Evolutionary conservation across 2,888 invertebrate genomes (phyloP), one percentile per base, ranked within the genome.

Genomic region (Heteromurus nitidus): DNA sequence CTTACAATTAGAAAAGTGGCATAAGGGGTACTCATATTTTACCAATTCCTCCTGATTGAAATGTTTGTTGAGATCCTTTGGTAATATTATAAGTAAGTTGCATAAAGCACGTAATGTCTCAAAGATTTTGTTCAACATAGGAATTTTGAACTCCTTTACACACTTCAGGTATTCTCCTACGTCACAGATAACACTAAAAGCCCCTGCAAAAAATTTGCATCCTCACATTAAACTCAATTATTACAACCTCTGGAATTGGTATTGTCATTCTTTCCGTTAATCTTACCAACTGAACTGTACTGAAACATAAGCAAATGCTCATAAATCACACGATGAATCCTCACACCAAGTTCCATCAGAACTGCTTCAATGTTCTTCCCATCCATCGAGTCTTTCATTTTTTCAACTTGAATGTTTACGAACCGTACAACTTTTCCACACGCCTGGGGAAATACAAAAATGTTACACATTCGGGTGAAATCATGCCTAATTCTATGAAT

Each of bases 121-220:
- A 90, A 99, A 99, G n/a, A 98, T 91, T 80, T 94, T 93, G 58
- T 93, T 93, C 47, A 98, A 94, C 68, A 96, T 90, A 1, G 94
- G 91, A 9, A 96, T 93, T 73, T 93, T 91, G 76, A 94, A 91
- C 64, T 93, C 93, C 88, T 95, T 94, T n/a, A 93, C 94, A 88
- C 95, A 96, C 87, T 95, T 95, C 22, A 98, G 92, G 90, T 99
- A 99, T 90, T 98, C 98, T 88, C 98, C 98, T 87, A 99, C 95
- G 91, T 99, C 99, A 90, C 98, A 98, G 87, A 99, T 97, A 1
- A 96, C 96, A 89, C 97, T 94, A 96, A 99, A 97, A 0, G 98
- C 98, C 74, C 99, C 96, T 94, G 89, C 65, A 89, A 89, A 7
- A 55, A 74, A 75, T 44, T 81, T 20, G 3, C 42, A 26, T 50